Percentiles rank a stretch among this genome's conserved stretches.
Conservation (phyloP, 2,797 vertebrate species). For the Cossypha niveicapilla region DNA sequence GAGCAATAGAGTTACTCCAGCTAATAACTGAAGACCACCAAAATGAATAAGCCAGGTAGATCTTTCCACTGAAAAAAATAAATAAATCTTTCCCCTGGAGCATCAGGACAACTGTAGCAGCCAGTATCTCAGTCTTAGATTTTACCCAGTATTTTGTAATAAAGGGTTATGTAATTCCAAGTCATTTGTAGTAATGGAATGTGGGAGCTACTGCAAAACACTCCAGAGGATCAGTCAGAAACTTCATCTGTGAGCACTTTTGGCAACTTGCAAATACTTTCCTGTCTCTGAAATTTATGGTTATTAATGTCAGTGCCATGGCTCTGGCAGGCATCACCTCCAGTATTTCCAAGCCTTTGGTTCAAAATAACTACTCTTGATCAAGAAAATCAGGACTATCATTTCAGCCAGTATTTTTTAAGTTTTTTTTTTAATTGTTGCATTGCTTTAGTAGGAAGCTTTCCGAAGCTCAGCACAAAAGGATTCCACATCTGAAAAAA, state of each 20-base stretch:
- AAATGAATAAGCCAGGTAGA: neutral
- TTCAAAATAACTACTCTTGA: neutral
- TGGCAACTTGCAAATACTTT: conserved; percentile 67
- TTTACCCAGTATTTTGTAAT: conserved; percentile 8
- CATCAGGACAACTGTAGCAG: neutral
- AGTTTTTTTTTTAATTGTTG: neutral
- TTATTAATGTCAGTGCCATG: neutral
- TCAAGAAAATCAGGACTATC: neutral
- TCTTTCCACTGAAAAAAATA: neutral
- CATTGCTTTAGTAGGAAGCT: neutral
- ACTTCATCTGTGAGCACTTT: conserved; percentile 28
- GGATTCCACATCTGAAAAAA: neutral
- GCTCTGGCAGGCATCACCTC: neutral
- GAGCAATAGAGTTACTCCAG: neutral
- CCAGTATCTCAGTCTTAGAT: neutral
- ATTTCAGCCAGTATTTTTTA: neutral
- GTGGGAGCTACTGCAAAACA: conserved; percentile 68
- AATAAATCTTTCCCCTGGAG: neutral
- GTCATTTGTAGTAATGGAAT: conserved; percentile 43
- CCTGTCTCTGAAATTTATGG: conserved; percentile 65
- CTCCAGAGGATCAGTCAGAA: conserved; percentile 53
- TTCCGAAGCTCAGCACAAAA: neutral
- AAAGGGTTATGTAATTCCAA: conserved; percentile 61
- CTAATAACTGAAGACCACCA: neutral
- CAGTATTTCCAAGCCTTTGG: neutral